A percentile compares a stretch with the other conserved stretches of the same genome.
Evolutionary conservation across 1,140 invertebrate genomes (phyloP).

Genomic region (Lucilia sericata): DNA sequence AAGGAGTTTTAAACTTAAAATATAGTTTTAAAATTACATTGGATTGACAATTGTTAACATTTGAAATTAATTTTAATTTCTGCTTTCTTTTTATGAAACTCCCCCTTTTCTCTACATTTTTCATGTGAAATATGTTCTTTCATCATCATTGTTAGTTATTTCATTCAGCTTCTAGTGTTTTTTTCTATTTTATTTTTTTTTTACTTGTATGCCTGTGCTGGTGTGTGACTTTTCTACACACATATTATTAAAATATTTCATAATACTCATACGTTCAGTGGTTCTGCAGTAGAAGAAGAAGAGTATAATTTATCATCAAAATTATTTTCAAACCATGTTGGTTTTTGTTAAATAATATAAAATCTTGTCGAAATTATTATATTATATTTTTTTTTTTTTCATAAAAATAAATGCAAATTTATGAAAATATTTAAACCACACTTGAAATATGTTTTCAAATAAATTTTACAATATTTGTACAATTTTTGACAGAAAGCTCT

Average conservation of each 20-base stretch:
- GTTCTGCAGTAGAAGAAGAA: neutral
- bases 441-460: conserved; percentile 29
- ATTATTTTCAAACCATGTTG: conserved; percentile 14
- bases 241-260: conserved; percentile 26
- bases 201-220: neutral
- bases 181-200: neutral
- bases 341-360: conserved; percentile 20
- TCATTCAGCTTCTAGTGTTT: neutral
- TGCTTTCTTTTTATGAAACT: neutral
- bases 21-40: too few species aligned
- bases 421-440: neutral
- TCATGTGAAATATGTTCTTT: neutral
- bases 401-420: neutral
- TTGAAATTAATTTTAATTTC: neutral
- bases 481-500: too few species aligned
- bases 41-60: neutral
- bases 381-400: neutral
- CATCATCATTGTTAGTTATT: neutral
- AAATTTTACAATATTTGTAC: neutral
- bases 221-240: neutral
- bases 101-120: neutral
- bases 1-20: too few species aligned
- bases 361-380: conserved; percentile 18
- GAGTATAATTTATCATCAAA: conserved; percentile 30
- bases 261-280: neutral